A percentile compares a stretch with the other conserved stretches of the same genome.
Evolutionary conservation across 1,140 invertebrate species (phyloP).

Genomic region (Mesaphorura yosii): DNA sequence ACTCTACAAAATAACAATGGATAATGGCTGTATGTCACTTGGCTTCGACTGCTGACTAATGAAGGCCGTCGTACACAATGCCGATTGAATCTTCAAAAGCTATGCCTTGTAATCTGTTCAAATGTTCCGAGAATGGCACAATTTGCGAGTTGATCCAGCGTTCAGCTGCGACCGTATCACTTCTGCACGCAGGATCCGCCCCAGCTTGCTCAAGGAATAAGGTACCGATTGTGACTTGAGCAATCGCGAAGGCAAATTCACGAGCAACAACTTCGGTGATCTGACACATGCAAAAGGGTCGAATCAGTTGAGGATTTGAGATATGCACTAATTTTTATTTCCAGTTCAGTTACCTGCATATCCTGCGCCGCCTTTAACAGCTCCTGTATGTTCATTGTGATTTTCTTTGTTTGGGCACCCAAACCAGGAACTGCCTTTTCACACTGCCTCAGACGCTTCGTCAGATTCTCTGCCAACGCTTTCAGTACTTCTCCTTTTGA

Average conservation of each 20-base stretch:
- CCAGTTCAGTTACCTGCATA: neutral
- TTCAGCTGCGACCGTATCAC: slow-evolving; percentile 34
- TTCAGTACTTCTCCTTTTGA: slow-evolving; percentile 39
- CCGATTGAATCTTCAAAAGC: slow-evolving; percentile 13
- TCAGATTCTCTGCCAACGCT: slow-evolving; percentile 23
- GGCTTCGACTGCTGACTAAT: neutral
- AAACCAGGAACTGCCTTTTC: slow-evolving; percentile 4
- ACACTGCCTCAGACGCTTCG: slow-evolving; percentile 16
- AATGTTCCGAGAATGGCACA: neutral
- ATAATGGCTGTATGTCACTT: neutral
- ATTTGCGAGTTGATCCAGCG: slow-evolving; percentile 25
- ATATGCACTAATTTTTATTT: neutral
- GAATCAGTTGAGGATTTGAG: neutral
- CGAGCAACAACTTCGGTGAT: slow-evolving; percentile 37
- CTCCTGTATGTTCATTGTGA: neutral
- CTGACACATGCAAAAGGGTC: slow-evolving; percentile 6
- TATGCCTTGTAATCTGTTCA: neutral
- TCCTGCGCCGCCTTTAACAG: slow-evolving; percentile 21
- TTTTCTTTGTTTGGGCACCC: neutral
- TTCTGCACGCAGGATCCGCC: slow-evolving; percentile 28
- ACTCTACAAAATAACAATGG: neutral
- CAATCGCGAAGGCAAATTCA: slow-evolving; percentile 41
- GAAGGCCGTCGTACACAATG: slow-evolving; percentile 26
- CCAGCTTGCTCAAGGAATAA: slow-evolving; percentile 39
- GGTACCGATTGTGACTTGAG: slow-evolving; percentile 40